Percentiles rank a stretch among this genome's conserved stretches.
Evolutionary conservation across 2,888 invertebrate species (phyloP).

Genomic region (Crioceris asparagi): DNA sequence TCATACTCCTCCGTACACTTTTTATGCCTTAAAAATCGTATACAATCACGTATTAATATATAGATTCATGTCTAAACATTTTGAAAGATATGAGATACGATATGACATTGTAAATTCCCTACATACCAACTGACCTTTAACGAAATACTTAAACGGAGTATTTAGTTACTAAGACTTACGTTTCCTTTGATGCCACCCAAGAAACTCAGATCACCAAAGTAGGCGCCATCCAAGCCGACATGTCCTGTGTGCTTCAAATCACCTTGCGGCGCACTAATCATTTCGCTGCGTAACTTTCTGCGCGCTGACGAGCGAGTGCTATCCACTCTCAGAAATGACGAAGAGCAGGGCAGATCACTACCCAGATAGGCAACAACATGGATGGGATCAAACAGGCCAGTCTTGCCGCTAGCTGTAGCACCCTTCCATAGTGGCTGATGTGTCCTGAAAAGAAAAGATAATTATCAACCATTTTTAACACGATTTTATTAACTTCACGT

Average conservation of each 20-base stretch:
- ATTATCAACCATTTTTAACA: too few relatives aligned
- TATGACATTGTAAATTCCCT: too few relatives aligned
- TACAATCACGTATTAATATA: too few relatives aligned
- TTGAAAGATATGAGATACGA: too few relatives aligned
- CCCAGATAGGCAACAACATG: conserved; percentile 82
- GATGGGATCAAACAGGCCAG: conserved; percentile 85
- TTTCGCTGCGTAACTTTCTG: conserved; percentile 69
- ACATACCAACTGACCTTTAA: too few relatives aligned
- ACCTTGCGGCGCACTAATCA: conserved; percentile 96
- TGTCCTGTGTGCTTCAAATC: conserved; percentile 93
- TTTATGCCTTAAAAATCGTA: too few relatives aligned
- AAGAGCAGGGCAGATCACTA: conserved; percentile 56
- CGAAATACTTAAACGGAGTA: too few relatives aligned
- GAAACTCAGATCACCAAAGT: conserved; percentile 87
- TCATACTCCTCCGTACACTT: too few relatives aligned
- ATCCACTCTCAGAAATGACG: conserved; percentile 42
- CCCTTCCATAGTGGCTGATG: conserved; percentile 80
- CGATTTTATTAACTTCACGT: too few relatives aligned
- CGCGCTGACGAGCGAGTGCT: conserved; percentile 50
- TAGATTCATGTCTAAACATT: too few relatives aligned
- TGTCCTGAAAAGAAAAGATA: conserved; percentile 36
- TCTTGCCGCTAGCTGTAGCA: conserved; percentile 75
- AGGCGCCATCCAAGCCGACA: conserved; percentile 92
- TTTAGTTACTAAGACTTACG: conserved; percentile 30
- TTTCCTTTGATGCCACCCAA: conserved; percentile 47